Evolutionary conservation across 1,140 invertebrate species (phyloP), one percentile per base, ranked within the genome.

Genomic region (Argopecten irradians): DNA sequence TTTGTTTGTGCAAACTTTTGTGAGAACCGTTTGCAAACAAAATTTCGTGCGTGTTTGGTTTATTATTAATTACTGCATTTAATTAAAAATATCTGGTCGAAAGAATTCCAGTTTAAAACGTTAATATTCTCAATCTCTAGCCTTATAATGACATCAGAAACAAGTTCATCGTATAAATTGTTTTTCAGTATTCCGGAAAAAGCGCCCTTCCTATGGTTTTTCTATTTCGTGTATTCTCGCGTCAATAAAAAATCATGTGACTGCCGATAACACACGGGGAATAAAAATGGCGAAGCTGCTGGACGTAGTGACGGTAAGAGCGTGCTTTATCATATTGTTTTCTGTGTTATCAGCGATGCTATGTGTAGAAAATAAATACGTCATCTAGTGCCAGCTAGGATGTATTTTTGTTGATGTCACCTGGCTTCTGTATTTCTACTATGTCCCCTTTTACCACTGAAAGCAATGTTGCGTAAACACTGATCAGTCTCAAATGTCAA

Each of bases 221-320:
- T 71, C 22, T 28, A 71, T 16, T 71, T 71, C n/a, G 28, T 71
- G 5, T n/a, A 5, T 71, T 71, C 55, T 71, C 55, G 55, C 55
- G 55, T 71, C 55, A 71, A n/a, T n/a, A n/a, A n/a, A 71, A 71
- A 71, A 71, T 71, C 55, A 71, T 71, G 55, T 71, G 55, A 71
- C 55, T 28, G n/a, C 5, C 55, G 55, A 28, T 71, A 71, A 28
- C 22, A 71, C 55, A 71, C 55, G 55, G n/a, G n/a, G 55, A 71
- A 71, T 28, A 2, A 71, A 71, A 71, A 71, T 71, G 55, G 55
- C 55, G 55, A 71, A 71, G 28, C 22, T 71, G 16, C 14, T 71
- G 55, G n/a, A 71, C 55, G 55, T 71, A 28, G 55, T 71, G 55
- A 71, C 55, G 55, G 55, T 71, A 28, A 71, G 55, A 3, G 55